These are phyloP conservation scores for Drosophila sp. DNA, from an alignment of 1,140 invertebrate species.

Conservation along the genomic window DNA sequence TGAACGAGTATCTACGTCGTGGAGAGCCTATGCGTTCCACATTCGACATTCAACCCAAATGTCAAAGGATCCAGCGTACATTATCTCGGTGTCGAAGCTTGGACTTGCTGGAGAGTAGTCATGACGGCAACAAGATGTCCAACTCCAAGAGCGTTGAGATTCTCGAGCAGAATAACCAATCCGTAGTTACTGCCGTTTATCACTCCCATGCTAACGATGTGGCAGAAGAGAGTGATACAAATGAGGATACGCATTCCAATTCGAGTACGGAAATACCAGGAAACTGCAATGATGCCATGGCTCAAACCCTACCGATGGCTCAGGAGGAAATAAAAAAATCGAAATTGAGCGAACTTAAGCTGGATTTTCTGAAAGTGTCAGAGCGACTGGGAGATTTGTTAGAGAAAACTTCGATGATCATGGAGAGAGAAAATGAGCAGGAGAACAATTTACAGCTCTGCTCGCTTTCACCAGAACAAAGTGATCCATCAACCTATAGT, in stretches of 20 bases:
- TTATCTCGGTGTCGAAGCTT: conserved; percentile 88
- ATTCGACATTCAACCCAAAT: conserved; percentile 85
- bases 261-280: conserved; percentile 8
- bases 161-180: conserved; percentile 60
- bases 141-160: conserved; percentile 73
- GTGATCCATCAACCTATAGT: conserved; percentile 48
- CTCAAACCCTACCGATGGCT: background rate
- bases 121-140: conserved; percentile 83
- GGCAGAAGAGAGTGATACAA: conserved; percentile 48
- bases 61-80: conserved; percentile 86
- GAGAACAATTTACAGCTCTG: conserved; percentile 55
- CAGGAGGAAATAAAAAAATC: conserved; percentile 51
- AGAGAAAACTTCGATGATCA: conserved; percentile 77
- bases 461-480: conserved; percentile 55
- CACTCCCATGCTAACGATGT: conserved; percentile 53
- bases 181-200: conserved; percentile 64
- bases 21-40: conserved; percentile 68
- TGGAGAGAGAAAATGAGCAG: conserved; percentile 72
- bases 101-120: conserved; percentile 86
- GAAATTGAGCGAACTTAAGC: conserved; percentile 67
- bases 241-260: conserved; percentile 51
- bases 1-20: conserved; percentile 87
- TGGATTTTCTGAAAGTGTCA: conserved; percentile 75
- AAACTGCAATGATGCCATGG: conserved; percentile 14
- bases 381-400: conserved; percentile 71